Conservation (phyloP, 2,113 vertebrate genomes). For the Aix galericulata region DNA sequence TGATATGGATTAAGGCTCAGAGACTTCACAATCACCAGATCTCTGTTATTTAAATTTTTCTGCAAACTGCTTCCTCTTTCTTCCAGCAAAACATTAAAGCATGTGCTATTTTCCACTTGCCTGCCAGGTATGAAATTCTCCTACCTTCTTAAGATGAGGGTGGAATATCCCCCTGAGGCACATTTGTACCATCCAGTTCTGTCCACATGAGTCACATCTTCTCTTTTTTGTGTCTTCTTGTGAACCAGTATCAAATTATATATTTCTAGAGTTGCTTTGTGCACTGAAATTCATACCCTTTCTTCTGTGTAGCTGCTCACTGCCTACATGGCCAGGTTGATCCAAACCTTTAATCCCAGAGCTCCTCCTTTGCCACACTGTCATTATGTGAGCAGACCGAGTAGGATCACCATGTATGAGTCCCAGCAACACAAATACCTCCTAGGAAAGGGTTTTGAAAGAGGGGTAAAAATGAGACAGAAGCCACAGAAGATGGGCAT, state of each 20-base stretch:
- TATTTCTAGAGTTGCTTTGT: neutral
- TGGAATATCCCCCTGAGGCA: neutral
- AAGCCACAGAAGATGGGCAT: neutral
- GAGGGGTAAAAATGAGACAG: neutral
- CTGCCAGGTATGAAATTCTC: neutral
- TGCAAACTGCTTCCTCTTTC: neutral
- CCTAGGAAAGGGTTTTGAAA: neutral
- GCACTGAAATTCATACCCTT: fast-evolving
- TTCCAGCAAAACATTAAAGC: neutral
- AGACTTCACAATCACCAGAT: neutral
- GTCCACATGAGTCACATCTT: neutral
- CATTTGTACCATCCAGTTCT: neutral
- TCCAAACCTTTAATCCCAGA: neutral
- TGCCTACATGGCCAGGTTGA: fast-evolving
- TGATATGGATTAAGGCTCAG: neutral
- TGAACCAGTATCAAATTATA: neutral
- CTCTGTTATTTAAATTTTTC: neutral
- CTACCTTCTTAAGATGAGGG: neutral
- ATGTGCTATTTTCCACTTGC: neutral
- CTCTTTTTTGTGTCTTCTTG: neutral
- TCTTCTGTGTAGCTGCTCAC: neutral
- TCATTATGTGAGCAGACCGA: neutral
- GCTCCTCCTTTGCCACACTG: fast-evolving
- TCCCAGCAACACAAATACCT: neutral
- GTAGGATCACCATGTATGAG: fast-evolving